Evolutionary conservation across 64 coral and sea anemone species (phyloP).

Genomic region (Actinia equina): DNA sequence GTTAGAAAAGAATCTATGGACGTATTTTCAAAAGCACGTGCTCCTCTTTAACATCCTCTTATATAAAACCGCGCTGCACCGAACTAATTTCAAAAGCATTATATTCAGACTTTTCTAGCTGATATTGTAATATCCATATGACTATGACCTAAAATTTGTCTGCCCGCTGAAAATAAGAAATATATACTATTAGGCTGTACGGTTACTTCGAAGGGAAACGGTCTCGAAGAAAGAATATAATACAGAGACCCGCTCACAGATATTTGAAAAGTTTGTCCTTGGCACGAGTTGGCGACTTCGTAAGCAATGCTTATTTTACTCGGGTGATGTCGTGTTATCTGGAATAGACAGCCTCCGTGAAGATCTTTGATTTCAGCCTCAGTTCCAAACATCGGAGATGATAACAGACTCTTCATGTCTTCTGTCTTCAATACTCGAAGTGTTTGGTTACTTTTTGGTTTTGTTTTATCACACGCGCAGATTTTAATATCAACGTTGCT

Average conservation of each 20-base stretch:
- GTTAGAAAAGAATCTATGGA: too few relatives aligned
- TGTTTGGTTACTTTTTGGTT: not conserved
- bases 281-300: not conserved
- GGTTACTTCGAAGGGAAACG: not conserved
- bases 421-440: not conserved
- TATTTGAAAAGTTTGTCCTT: not conserved
- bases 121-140: not conserved
- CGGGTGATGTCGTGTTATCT: not conserved
- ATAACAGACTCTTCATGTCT: not conserved
- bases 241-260: not conserved
- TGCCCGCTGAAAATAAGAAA: not conserved
- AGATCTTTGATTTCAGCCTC: not conserved
- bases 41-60: too few relatives aligned
- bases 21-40: too few relatives aligned
- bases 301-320: not conserved
- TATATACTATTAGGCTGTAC: not conserved
- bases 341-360: not conserved
- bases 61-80: too few relatives aligned
- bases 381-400: not conserved
- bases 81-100: too few relatives aligned
- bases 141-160: not conserved
- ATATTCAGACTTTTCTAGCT: not conserved
- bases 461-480: slow-evolving; percentile 19
- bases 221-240: not conserved
- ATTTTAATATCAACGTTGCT: slow-evolving; percentile 24